Evolutionary conservation across 2,113 vertebrate genomes (phyloP).

Genomic region (Lanius ludovicianus): DNA sequence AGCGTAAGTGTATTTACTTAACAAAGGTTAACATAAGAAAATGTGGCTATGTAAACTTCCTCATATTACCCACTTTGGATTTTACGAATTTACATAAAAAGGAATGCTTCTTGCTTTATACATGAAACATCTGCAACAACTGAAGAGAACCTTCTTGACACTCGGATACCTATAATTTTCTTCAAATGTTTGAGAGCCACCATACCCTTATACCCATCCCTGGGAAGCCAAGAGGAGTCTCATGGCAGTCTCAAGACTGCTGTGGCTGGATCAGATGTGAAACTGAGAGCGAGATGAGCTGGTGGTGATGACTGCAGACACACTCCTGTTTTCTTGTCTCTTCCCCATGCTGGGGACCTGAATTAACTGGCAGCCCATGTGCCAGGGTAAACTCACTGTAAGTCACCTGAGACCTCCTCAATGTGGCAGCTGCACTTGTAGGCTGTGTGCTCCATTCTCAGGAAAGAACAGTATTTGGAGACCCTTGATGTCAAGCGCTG

Average conservation of each 20-base stretch:
- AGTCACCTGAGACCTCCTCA: background rate
- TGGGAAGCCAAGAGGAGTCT: background rate
- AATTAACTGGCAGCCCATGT: background rate
- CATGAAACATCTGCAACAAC: background rate
- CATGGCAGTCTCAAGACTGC: background rate
- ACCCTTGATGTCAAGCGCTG: background rate
- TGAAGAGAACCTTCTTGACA: background rate
- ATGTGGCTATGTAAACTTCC: background rate
- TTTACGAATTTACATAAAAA: background rate
- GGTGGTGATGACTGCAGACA: background rate
- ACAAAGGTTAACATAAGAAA: background rate
- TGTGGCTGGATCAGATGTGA: background rate
- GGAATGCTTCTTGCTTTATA: background rate
- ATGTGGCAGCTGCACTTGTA: accelerated
- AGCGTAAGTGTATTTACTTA: background rate
- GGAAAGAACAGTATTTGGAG: background rate
- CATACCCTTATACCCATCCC: background rate
- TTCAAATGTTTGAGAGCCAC: background rate
- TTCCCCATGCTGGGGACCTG: background rate
- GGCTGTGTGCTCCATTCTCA: accelerated
- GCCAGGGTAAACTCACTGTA: background rate
- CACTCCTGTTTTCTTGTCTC: background rate
- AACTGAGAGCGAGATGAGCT: background rate
- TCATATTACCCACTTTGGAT: background rate
- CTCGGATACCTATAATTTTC: background rate